Percentiles rank a stretch among this genome's conserved stretches.
Conservation (phyloP, 64 coral and sea anemone genomes). For the Platygyra sinensis region DNA sequence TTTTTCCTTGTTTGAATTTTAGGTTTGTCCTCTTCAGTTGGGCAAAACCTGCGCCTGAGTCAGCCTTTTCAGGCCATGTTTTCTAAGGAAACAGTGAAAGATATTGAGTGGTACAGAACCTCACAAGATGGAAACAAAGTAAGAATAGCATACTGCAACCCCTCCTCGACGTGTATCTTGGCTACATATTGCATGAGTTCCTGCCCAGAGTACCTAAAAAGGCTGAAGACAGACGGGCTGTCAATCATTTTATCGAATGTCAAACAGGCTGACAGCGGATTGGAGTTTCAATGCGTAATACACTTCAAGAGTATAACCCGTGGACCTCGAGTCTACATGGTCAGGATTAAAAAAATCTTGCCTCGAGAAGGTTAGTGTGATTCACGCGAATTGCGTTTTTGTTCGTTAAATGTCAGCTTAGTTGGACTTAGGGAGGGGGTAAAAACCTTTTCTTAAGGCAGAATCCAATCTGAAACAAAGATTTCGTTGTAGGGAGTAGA, state of each 20-base stretch:
- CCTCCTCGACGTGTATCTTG: background rate
- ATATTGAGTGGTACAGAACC: slow-evolving; percentile 11
- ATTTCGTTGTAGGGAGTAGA: no score
- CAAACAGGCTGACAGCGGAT: background rate
- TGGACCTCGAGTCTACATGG: background rate
- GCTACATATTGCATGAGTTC: background rate
- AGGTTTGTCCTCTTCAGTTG: background rate
- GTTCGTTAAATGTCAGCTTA: no score
- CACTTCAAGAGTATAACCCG: no score
- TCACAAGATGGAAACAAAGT: background rate
- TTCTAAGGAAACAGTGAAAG: background rate
- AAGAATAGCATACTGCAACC: background rate
- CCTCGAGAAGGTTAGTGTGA: slow-evolving; percentile 1
- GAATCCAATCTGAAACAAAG: no score
- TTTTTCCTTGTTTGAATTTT: background rate
- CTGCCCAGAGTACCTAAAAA: background rate
- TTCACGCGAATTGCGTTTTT: no score
- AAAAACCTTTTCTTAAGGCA: no score
- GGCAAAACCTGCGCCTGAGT: slow-evolving; percentile 4
- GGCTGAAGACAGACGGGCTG: background rate
- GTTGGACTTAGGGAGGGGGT: no score
- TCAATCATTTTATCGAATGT: background rate
- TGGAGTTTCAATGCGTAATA: background rate
- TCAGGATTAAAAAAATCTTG: background rate
- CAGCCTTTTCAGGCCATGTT: background rate